A percentile compares a stretch with the other conserved stretches of the same genome.
These are phyloP conservation scores for Electrona antarctica DNA, from an alignment of 2,113 vertebrate genomes.

Conservation along the genomic window DNA sequence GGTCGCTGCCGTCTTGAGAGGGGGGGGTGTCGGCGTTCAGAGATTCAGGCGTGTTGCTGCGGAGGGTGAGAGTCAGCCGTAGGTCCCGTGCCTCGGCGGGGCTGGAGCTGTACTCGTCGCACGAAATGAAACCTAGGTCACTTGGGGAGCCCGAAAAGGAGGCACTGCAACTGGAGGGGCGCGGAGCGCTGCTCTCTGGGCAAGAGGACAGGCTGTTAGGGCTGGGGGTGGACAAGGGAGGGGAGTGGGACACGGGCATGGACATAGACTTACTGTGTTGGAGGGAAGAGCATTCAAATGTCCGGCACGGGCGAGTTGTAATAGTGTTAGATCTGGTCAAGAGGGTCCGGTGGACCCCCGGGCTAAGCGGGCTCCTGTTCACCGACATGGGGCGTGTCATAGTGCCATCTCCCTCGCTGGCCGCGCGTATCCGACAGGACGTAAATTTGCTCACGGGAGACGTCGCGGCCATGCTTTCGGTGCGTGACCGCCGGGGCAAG, in stretches of 20 bases:
- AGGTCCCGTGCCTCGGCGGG: conserved; percentile 83
- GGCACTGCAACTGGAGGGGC: conserved; percentile 89
- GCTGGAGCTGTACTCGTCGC: conserved; percentile 93
- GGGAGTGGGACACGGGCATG: conserved; percentile 88
- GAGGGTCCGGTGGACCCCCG: conserved; percentile 82
- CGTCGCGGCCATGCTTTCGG: conserved; percentile 82
- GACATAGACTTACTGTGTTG: conserved; percentile 93
- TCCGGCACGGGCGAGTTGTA: conserved; percentile 71
- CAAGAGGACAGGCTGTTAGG: conserved; percentile 84
- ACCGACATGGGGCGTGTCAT: conserved; percentile 82
- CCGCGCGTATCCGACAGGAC: conserved; percentile 84
- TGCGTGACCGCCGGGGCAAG: conserved; percentile 82
- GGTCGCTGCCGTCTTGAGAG: conserved; percentile 81
- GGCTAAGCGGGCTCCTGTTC: conserved; percentile 88
- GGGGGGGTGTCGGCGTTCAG: conserved; percentile 84
- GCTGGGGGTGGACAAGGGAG: conserved; percentile 81
- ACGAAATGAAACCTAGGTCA: conserved; percentile 92
- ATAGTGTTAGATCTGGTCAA: conserved; percentile 89
- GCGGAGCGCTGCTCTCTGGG: conserved; percentile 81
- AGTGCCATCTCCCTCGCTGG: conserved; percentile 85
- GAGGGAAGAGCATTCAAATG: conserved; percentile 77
- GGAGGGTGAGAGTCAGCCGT: conserved; percentile 73
- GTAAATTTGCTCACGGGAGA: conserved; percentile 79
- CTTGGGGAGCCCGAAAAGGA: conserved; percentile 93
- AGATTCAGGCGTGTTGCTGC: conserved; percentile 92